Base-by-base conservation (phyloP, 2,113 vertebrate species). In the Prunella himalayana region DNA sequence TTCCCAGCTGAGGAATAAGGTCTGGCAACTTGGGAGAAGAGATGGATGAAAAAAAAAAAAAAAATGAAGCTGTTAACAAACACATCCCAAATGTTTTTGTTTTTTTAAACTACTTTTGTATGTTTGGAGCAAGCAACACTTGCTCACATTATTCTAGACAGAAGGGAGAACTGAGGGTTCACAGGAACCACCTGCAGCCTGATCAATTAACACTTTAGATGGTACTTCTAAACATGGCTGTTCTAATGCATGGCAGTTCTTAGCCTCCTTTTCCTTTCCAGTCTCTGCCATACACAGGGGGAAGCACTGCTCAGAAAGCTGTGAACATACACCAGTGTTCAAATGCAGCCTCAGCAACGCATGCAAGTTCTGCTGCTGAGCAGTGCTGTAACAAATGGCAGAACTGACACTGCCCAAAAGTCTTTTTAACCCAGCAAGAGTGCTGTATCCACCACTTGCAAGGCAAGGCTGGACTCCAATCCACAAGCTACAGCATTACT, bases 1-100 rank as follows among this genome's bases (percentile, higher is more conserved):
- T 98, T 39, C 99, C 99, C 86, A 99, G 97, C 96, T 99, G 98
- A 89, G 98, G 98, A 50, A 99, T 98, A 96, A 99, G 96, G 95
- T 99, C 99, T 47, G 99, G 99, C 91, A 99, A 97, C 99, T 99
- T 97, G 39, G 44, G 16, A 50, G 42, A 72, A 83, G 42, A 56
- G 19, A 91, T 2, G 8, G 68, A 82, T 49, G 4, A 73, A 82
- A 25, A 73, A 71, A 31, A 50, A n/a, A 78, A 65, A 56, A 57
- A 75, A 73, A 20, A 35, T 8, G 15, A 92, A 82, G 76, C 56
- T 49, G 50, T 61, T 76, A 45, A 72, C 5, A 56, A 88, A 71
- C 37, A 72, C 15, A 49, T 31, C 15, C 31, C 24, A 69, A 22
- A 50, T 2, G 7, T 8, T n/a, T 64, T 44, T 13, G 4, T 5